phyloP scores from a whole-genome alignment of 2,113 vertebrate genomes.

The Grallaria varia region DNA sequence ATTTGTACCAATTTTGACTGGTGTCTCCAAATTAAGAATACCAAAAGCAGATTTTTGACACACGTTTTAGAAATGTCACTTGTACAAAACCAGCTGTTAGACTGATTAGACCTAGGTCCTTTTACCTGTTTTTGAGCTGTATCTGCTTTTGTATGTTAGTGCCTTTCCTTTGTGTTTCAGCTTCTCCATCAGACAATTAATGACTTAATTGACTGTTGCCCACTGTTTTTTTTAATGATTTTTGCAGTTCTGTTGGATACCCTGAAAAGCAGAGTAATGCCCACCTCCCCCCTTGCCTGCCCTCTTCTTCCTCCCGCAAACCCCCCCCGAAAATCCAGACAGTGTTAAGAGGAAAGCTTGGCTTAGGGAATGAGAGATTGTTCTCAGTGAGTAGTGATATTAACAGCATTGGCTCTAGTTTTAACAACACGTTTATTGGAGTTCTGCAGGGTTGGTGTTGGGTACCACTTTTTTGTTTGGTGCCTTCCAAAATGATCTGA shows the following conservation, averaged over 20 bases:
- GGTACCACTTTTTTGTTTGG: background rate
- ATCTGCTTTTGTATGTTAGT: background rate
- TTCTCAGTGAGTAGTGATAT: background rate
- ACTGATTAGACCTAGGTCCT: background rate
- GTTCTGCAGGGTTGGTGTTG: background rate
- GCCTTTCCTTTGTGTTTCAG: background rate
- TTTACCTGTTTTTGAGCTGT: background rate
- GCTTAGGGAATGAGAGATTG: background rate
- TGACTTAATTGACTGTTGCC: background rate
- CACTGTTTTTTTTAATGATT: background rate
- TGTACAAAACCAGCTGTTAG: background rate
- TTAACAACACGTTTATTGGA: background rate
- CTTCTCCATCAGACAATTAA: background rate
- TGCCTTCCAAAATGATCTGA: background rate
- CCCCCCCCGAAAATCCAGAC: background rate
- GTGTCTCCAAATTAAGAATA: background rate
- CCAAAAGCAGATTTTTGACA: background rate
- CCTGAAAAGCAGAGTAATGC: background rate
- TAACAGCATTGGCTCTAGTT: background rate
- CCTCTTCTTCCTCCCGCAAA: fast-evolving
- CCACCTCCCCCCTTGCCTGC: background rate
- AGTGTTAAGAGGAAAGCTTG: background rate
- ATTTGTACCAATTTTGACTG: background rate
- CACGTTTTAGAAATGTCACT: background rate
- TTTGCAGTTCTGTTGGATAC: background rate